Conservation (phyloP, 2,888 invertebrate genomes). For the Plebejus argus region DNA sequence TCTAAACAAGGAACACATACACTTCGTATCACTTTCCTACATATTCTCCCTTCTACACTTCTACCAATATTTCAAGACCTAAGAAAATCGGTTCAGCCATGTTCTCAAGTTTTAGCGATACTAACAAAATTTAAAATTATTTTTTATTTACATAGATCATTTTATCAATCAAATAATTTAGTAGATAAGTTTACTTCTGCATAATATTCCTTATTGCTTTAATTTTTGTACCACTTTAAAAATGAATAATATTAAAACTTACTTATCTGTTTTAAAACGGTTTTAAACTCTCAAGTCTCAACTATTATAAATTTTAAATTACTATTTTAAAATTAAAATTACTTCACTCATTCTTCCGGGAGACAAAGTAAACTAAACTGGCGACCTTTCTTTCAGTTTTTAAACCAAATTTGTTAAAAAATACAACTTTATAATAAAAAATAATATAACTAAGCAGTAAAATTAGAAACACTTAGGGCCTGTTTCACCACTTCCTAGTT, state of each 20-base stretch:
- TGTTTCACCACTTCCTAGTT: no score
- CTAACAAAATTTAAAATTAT: no score
- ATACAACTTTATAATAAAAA: not conserved
- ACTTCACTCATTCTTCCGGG: not conserved
- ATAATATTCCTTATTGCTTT: not conserved
- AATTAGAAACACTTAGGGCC: no score
- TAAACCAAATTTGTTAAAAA: not conserved
- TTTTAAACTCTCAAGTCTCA: not conserved
- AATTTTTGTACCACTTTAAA: not conserved
- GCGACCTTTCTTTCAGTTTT: not conserved
- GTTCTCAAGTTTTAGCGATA: no score
- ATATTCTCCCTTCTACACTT: no score
- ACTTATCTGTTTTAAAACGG: constrained; percentile 1
- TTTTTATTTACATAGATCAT: no score
- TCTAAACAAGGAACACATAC: no score
- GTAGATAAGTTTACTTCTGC: no score
- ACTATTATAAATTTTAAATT: constrained; percentile 17
- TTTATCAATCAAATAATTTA: no score
- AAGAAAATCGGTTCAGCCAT: no score
- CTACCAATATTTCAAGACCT: no score
- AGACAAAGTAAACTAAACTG: not conserved
- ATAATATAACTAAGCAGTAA: not conserved
- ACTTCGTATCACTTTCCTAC: no score
- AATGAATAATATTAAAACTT: not conserved
- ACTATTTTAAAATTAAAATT: constrained; percentile 15